phyloP scores from a whole-genome alignment of 1,140 invertebrate genomes.

The Bemisia tabaci region DNA sequence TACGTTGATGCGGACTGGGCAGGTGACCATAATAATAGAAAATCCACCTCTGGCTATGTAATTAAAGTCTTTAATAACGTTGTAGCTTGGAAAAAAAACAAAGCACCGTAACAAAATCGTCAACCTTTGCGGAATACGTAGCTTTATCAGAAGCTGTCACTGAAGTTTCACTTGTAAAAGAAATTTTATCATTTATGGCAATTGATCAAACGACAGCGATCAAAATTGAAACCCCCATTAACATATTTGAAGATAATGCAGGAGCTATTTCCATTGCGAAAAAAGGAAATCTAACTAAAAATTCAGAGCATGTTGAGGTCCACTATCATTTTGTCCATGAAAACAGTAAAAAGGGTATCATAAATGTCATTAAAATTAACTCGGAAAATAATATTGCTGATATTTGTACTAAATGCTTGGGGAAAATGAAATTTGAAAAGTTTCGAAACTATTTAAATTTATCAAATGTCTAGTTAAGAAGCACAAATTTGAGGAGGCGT shows the following conservation, averaged over 20 bases:
- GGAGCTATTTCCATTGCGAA: constrained; percentile 3
- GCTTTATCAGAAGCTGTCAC: constrained; percentile 18
- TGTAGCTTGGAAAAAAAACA: constrained; percentile 24
- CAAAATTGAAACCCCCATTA: neutral
- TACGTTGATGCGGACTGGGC: constrained; percentile 33
- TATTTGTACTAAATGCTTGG: constrained; percentile 7
- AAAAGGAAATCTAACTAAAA: constrained; percentile 5
- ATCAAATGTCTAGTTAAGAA: too few species aligned
- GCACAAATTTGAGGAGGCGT: too few species aligned
- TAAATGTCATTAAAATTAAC: neutral
- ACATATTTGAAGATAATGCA: constrained; percentile 6
- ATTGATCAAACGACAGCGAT: neutral
- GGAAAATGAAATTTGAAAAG: neutral
- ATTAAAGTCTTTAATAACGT: constrained; percentile 23
- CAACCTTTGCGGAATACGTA: constrained; percentile 23
- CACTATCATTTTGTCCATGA: constrained; percentile 4
- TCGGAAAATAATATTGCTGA: neutral
- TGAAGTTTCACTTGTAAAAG: constrained; percentile 14
- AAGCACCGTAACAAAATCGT: constrained; percentile 19
- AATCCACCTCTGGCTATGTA: constrained; percentile 29
- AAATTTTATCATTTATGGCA: neutral
- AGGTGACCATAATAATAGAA: constrained; percentile 24
- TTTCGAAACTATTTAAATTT: constrained; percentile 4
- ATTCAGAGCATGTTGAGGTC: neutral
- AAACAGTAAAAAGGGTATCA: neutral